Evolutionary conservation across 1,140 invertebrate species (phyloP).

Genomic region (Drosophila ohnishii): DNA sequence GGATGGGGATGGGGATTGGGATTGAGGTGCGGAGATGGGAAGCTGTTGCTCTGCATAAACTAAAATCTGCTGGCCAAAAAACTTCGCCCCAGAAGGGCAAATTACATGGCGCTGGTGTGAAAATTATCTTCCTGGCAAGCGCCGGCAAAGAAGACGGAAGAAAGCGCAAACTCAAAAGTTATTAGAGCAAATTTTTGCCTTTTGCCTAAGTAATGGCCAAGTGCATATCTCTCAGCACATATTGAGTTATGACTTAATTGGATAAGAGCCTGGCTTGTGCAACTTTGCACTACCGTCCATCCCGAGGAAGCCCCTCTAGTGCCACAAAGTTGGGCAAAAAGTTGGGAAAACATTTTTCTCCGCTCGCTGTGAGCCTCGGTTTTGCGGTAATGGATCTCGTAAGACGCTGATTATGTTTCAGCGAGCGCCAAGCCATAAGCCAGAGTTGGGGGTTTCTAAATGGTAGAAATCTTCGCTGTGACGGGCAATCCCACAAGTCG

Average conservation of each 20-base stretch:
- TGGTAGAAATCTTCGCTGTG: background rate
- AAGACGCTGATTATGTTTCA: constrained; percentile 15
- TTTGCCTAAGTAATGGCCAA: constrained; percentile 75
- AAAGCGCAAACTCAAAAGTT: constrained; percentile 70
- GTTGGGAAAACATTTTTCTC: constrained; percentile 32
- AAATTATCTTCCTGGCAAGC: constrained; percentile 70
- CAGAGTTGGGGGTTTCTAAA: background rate
- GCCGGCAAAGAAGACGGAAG: constrained; percentile 59
- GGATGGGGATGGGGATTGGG: too few species aligned
- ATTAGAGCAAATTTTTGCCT: constrained; percentile 76
- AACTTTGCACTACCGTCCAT: constrained; percentile 22
- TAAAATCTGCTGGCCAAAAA: constrained; percentile 57
- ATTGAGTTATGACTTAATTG: constrained; percentile 81
- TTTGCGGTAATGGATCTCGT: constrained; percentile 25
- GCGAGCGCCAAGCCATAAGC: background rate
- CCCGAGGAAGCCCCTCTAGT: background rate
- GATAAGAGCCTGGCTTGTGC: constrained; percentile 68
- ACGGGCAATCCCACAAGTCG: too few species aligned
- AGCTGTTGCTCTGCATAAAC: constrained; percentile 68
- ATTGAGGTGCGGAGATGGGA: constrained; percentile 7
- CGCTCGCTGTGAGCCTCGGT: background rate
- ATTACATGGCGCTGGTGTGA: constrained; percentile 62
- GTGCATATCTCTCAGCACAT: constrained; percentile 78
- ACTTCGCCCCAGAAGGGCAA: constrained; percentile 38
- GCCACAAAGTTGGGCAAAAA: constrained; percentile 28